Evolutionary conservation across 2,888 invertebrate genomes (phyloP), one percentile per base, ranked within the genome.

Genomic region (Lottia scabra): DNA sequence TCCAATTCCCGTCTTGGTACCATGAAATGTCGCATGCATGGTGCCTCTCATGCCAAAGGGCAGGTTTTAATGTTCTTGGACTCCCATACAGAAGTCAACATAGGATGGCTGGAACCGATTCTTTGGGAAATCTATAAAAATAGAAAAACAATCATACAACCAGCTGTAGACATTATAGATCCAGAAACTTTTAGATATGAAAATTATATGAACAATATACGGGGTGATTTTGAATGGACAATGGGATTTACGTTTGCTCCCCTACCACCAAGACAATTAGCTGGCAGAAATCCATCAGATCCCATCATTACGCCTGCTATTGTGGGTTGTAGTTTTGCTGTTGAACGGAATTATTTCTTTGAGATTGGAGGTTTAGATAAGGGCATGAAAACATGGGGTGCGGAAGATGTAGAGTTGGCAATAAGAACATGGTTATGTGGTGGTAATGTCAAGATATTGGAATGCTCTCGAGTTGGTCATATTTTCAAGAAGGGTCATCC

Each of bases 361-460:
- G 72, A 56, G 38, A 48, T 70, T 19, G 68, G 63, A 26, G 73
- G 73, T 4, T 67, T 73, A 12, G 73, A 73, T 56, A 65, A 44
- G 8, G 72, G 65, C 10, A 73, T 73, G 72, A 68, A 65, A 45
- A 73, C 73, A 1, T 73, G 73, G 70, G 70, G 70, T 1, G 73
- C 63, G n/a, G 73, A 73, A 30, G 73, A 73, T 64, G 73, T 73
- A 15, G 73, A 73, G 62, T 63, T 73, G 16, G 70, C 73, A 2
- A 66, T 73, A 6, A 26, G 73, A 30, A 70, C 70, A n/a, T 73
- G 73, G 73, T 45, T 73, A 27, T 73, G 73, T 65, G 73, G 73
- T 38, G 73, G 73, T 23, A 73, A 70, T 19, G 66, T 70, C 65
- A 70, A 70, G 65, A 62, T 70, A 30, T 64, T 70, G 13, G 70